A percentile compares a stretch with the other conserved stretches of the same genome.
These are phyloP conservation scores for Ephestia elutella DNA, from an alignment of 1,140 invertebrate genomes.

Conservation along the genomic window DNA sequence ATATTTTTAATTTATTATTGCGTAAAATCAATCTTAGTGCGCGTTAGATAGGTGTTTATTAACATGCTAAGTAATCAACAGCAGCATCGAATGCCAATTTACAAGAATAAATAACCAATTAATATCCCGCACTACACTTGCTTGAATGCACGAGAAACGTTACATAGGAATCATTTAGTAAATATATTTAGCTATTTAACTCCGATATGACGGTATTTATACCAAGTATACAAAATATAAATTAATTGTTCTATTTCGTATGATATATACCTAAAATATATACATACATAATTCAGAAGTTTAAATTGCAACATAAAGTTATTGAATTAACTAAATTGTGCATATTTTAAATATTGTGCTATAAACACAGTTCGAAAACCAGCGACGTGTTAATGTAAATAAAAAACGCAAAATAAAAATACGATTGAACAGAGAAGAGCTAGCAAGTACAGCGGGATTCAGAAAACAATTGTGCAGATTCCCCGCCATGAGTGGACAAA, in stretches of 20 bases:
- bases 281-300: too few species aligned
- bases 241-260: too few species aligned
- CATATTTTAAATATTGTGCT: background rate
- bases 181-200: too few species aligned
- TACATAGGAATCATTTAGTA: too few species aligned
- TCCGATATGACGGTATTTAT: too few species aligned
- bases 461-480: background rate
- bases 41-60: background rate
- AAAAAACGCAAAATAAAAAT: background rate
- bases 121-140: conserved; percentile 8
- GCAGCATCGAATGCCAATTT: conserved; percentile 45
- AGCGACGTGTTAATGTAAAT: background rate
- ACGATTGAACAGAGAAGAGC: background rate
- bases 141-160: background rate
- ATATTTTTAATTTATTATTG: conserved; percentile 10
- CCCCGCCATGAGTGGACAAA: background rate
- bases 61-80: conserved; percentile 21
- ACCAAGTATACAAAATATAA: too few species aligned
- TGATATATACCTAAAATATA: too few species aligned
- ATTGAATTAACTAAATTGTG: too few species aligned
- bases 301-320: too few species aligned
- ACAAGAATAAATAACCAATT: conserved; percentile 28
- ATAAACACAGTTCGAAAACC: background rate
- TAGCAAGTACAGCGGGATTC: conserved; percentile 2
- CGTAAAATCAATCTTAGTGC: background rate